Percentiles rank a stretch among this genome's conserved stretches.
Evolutionary conservation across 2,113 vertebrate genomes (phyloP).

Genomic region (Tamias sibiricus): DNA sequence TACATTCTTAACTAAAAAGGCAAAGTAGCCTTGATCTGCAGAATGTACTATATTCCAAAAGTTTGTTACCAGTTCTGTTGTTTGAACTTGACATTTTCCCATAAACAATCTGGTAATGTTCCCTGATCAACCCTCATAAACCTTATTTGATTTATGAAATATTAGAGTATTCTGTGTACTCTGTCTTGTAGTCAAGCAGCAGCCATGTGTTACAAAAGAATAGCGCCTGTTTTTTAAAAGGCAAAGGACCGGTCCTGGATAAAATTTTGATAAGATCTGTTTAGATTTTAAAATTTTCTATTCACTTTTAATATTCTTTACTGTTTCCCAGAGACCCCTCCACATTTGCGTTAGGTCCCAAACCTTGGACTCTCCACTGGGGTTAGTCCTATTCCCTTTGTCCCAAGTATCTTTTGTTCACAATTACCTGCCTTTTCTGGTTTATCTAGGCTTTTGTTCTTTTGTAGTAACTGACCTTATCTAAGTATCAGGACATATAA

Average conservation of each 20-base stretch:
- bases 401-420: neutral
- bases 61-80: neutral
- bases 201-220: neutral
- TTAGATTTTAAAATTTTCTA: slow-evolving; percentile 17
- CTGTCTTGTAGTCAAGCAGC: neutral
- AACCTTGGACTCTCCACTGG: neutral
- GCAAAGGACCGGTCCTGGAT: neutral
- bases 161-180: slow-evolving; percentile 34
- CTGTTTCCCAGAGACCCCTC: neutral
- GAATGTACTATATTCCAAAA: neutral
- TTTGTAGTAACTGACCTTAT: neutral
- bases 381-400: neutral
- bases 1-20: slow-evolving; percentile 19
- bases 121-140: neutral
- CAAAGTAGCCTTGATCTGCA: slow-evolving; percentile 9
- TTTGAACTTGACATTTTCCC: neutral
- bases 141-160: neutral
- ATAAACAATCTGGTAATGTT: neutral
- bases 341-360: neutral
- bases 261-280: slow-evolving; percentile 28
- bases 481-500: neutral
- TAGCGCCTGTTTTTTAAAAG: neutral
- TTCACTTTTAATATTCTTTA: neutral
- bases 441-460: neutral
- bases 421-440: neutral